These are phyloP conservation scores for Pseudochaenichthys georgianus DNA, from an alignment of 2,797 vertebrate species.

Conservation along the genomic window DNA sequence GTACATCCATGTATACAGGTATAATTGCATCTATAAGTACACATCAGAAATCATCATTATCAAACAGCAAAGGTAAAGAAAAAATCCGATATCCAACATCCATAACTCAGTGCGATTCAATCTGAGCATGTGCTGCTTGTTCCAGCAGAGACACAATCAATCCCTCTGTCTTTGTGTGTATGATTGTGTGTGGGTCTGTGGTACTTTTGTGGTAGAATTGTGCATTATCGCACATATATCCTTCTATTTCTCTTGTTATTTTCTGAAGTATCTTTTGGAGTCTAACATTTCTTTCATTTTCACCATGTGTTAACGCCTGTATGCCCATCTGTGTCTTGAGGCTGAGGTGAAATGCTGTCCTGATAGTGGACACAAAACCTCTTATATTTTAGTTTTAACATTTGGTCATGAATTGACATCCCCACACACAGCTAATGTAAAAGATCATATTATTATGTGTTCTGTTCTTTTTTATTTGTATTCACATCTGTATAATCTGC, in stretches of 20 bases:
- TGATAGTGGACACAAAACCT: background rate
- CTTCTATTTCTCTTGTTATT: slow-evolving; percentile 26
- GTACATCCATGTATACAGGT: too few species aligned
- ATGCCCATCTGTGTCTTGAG: slow-evolving; percentile 11
- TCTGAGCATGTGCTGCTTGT: slow-evolving; percentile 36
- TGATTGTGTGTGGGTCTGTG: slow-evolving; percentile 3
- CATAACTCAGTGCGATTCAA: background rate
- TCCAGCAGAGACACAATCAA: slow-evolving; percentile 56
- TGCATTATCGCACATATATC: slow-evolving; percentile 36
- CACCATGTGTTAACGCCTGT: background rate
- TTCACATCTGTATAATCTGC: background rate
- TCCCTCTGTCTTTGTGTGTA: slow-evolving; percentile 20
- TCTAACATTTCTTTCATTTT: slow-evolving; percentile 11
- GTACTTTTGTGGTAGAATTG: slow-evolving; percentile 24
- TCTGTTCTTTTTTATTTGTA: too few species aligned
- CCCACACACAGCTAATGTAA: background rate
- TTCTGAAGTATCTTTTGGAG: slow-evolving; percentile 6
- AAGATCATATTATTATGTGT: background rate
- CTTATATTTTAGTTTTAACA: background rate
- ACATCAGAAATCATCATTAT: background rate
- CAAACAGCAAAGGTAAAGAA: background rate
- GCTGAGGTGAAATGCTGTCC: background rate
- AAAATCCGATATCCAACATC: background rate
- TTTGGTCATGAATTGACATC: background rate
- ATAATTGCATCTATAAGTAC: background rate